Evolutionary conservation across 1,140 invertebrate species (phyloP).

Genomic region (Pseudomyrmex gracilis): DNA sequence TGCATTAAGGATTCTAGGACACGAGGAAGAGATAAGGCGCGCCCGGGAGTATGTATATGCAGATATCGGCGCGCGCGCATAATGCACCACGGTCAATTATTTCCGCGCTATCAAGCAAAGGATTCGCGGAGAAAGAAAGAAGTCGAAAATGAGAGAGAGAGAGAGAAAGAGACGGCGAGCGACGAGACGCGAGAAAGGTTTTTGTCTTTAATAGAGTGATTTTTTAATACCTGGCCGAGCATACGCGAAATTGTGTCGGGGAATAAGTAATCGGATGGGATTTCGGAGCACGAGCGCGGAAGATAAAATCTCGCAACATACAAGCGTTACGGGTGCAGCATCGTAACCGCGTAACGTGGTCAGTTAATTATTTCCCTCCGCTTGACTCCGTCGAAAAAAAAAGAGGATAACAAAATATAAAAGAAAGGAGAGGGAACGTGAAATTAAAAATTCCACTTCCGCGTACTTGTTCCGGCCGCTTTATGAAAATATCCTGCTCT

Average conservation of each 20-base stretch:
- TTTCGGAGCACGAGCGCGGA: slow-evolving; percentile 24
- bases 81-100: slow-evolving; percentile 58
- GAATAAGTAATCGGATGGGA: slow-evolving; percentile 57
- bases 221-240: slow-evolving; percentile 29
- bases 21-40: slow-evolving; percentile 53
- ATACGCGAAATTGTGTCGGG: slow-evolving; percentile 16
- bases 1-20: slow-evolving; percentile 63
- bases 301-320: slow-evolving; percentile 21
- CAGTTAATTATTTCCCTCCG: slow-evolving; percentile 51
- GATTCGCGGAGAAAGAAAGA: slow-evolving; percentile 5
- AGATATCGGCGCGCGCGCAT: slow-evolving; percentile 50
- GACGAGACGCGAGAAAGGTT: not conserved
- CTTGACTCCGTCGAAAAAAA: not conserved
- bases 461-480: slow-evolving; percentile 34
- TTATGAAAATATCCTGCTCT: slow-evolving; percentile 18
- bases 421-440: slow-evolving; percentile 9
- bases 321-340: not conserved
- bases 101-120: slow-evolving; percentile 50
- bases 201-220: slow-evolving; percentile 34
- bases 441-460: slow-evolving; percentile 55
- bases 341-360: slow-evolving; percentile 44
- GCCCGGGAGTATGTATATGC: not conserved
- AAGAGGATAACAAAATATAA: not conserved
- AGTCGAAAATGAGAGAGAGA: not conserved
- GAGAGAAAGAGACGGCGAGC: not conserved